phyloP scores from a whole-genome alignment of 2,797 vertebrate species.

The Ispidina picta region DNA sequence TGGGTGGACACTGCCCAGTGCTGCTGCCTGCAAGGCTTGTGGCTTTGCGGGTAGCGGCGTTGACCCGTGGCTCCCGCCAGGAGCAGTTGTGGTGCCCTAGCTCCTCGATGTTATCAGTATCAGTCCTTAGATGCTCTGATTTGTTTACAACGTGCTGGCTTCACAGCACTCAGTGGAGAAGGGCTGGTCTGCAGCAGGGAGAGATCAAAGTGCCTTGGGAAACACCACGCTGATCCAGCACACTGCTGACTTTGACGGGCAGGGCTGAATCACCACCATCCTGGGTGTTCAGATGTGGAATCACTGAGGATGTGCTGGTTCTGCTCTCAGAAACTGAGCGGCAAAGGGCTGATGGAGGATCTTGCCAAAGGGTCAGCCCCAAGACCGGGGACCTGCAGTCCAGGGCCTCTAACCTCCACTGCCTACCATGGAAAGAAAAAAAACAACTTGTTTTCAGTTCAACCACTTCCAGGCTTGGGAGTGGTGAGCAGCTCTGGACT shows the following conservation, averaged over 20 bases:
- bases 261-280: neutral
- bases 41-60: neutral
- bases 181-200: neutral
- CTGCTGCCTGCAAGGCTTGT: neutral
- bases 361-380: neutral
- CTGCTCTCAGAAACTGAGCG: neutral
- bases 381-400: neutral
- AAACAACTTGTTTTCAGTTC: neutral
- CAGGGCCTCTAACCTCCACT: neutral
- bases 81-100: neutral
- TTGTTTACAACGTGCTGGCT: neutral
- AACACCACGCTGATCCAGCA: rapidly evolving
- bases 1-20: rapidly evolving
- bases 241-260: neutral
- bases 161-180: neutral
- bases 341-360: neutral
- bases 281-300: neutral
- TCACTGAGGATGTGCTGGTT: neutral
- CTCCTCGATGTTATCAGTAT: neutral
- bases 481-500: neutral
- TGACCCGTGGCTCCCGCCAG: neutral
- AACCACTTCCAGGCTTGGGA: neutral
- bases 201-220: neutral
- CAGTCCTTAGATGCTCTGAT: neutral
- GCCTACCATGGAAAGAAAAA: neutral